phyloP scores from a whole-genome alignment of 2,113 vertebrate genomes.

The Naja naja region DNA sequence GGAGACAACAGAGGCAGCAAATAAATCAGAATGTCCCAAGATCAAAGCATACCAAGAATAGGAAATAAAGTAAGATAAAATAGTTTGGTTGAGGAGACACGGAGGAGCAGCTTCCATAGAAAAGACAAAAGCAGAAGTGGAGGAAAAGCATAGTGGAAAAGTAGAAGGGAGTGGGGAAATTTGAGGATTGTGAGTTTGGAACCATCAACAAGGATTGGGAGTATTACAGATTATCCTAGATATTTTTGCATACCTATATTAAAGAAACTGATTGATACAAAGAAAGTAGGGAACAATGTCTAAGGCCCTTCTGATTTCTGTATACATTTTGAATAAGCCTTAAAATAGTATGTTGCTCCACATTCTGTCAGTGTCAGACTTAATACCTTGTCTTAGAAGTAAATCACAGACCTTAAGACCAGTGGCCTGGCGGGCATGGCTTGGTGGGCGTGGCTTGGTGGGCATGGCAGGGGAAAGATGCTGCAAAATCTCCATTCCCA shows the following conservation, averaged over 20 bases:
- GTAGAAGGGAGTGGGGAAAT: neutral
- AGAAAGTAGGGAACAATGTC: neutral
- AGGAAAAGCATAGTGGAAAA: neutral
- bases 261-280: neutral
- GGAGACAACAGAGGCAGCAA: neutral
- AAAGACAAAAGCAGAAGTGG: neutral
- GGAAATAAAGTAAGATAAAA: neutral
- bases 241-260: neutral
- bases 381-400: neutral
- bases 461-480: too few relatives aligned
- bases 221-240: neutral
- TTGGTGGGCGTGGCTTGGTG: too few relatives aligned
- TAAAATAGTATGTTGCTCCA: neutral
- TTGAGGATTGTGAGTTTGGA: neutral
- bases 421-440: too few relatives aligned
- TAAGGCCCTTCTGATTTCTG: too few relatives aligned
- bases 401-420: neutral
- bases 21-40: neutral
- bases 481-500: too few relatives aligned
- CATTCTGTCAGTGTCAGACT: neutral
- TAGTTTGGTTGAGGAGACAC: neutral
- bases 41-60: neutral
- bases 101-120: neutral
- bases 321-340: neutral
- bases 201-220: neutral